Evolutionary conservation across 2,888 invertebrate genomes (phyloP).

Genomic region (Drosophila kambysellisi): DNA sequence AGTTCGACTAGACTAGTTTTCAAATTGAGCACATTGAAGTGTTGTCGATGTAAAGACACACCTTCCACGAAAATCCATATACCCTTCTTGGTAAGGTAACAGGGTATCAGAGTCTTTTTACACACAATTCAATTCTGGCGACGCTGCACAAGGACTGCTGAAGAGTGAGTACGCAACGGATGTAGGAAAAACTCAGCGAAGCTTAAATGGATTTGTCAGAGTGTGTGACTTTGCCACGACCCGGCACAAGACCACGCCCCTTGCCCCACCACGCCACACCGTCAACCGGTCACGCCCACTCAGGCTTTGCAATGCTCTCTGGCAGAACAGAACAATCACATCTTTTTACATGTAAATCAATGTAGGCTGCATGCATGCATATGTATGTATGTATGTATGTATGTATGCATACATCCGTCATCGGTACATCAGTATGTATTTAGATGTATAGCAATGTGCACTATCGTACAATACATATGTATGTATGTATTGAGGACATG

Average conservation of each 20-base stretch:
- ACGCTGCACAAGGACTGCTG: background rate
- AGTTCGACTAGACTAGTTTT: background rate
- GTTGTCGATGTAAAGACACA: background rate
- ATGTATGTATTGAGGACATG: constrained; percentile 16
- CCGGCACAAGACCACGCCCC: background rate
- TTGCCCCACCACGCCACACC: background rate
- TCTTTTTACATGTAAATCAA: constrained; percentile 50
- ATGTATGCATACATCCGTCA: background rate
- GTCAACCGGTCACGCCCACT: background rate
- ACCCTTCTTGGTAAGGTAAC: background rate
- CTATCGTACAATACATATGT: background rate
- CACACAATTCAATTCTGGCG: constrained; percentile 5
- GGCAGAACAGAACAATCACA: constrained; percentile 45
- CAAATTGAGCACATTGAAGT: background rate
- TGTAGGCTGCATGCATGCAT: constrained; percentile 22
- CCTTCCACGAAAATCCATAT: background rate
- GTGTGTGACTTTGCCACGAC: background rate
- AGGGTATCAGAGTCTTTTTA: constrained; percentile 1
- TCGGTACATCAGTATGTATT: no score
- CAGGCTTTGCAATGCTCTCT: constrained; percentile 5
- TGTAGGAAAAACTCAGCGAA: constrained; percentile 3
- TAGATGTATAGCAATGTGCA: background rate
- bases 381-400: background rate
- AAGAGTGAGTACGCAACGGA: background rate
- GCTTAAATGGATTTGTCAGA: constrained; percentile 28